Percentiles rank a stretch among this genome's conserved stretches.
Evolutionary conservation across 2,113 vertebrate species (phyloP).

Genomic region (Globicephala melas): DNA sequence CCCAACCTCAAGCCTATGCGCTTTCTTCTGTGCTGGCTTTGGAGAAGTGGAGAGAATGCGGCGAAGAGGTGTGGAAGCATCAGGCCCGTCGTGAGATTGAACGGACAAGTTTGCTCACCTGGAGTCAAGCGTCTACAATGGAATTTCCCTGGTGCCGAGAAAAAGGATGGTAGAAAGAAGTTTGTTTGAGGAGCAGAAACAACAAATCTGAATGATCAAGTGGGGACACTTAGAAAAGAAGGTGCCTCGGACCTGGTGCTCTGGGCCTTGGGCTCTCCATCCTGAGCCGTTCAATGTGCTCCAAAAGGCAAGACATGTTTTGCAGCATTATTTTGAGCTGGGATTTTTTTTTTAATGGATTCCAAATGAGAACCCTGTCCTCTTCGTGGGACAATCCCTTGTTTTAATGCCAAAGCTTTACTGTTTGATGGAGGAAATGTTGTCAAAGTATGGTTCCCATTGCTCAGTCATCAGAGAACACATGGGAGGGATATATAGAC

Average conservation of each 20-base stretch:
- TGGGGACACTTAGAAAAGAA: background rate
- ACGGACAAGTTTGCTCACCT: background rate
- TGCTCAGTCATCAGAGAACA: conserved; percentile 59
- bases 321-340: background rate
- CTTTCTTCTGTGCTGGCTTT: background rate
- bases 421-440: conserved; percentile 50
- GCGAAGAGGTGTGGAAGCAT: fast-evolving
- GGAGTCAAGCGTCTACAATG: background rate
- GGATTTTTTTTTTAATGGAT: conserved; percentile 45
- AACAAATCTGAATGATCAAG: background rate
- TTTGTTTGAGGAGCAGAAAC: background rate
- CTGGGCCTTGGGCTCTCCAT: background rate
- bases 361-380: conserved; percentile 58
- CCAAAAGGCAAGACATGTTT: background rate
- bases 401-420: conserved; percentile 56
- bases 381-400: conserved; percentile 38
- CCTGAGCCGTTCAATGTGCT: background rate
- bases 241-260: background rate
- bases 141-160: background rate
- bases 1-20: background rate
- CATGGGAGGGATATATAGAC: conserved; percentile 49
- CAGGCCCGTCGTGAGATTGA: fast-evolving
- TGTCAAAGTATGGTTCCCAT: conserved; percentile 68
- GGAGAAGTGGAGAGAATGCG: background rate
- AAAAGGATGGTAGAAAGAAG: background rate